These are phyloP conservation scores for Notechis scutatus DNA, from an alignment of 2,113 vertebrate genomes.

Conservation along the genomic window DNA sequence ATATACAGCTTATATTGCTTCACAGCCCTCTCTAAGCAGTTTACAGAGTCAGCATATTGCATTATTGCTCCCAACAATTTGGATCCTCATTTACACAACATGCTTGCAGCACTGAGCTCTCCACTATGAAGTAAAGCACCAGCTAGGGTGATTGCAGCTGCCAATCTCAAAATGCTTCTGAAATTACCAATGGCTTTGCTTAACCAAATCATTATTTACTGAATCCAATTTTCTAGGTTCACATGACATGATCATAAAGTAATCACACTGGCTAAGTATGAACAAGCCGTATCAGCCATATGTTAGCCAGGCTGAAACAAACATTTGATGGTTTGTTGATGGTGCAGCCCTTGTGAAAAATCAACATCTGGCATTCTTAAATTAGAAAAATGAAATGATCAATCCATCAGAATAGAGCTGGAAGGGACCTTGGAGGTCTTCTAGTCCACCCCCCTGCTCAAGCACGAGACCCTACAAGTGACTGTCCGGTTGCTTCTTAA, in stretches of 20 bases:
- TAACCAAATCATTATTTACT: background rate
- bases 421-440: too few relatives aligned
- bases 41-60: too few relatives aligned
- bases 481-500: too few relatives aligned
- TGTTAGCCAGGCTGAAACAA: background rate
- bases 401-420: too few relatives aligned
- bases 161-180: background rate
- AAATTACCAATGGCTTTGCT: background rate
- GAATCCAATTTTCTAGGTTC: background rate
- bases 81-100: too few relatives aligned
- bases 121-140: background rate
- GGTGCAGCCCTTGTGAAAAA: background rate
- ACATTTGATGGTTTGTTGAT: background rate
- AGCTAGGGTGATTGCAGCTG: background rate
- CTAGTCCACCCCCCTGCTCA: too few relatives aligned
- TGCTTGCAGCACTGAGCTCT: background rate
- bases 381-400: too few relatives aligned
- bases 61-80: too few relatives aligned
- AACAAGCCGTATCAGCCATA: background rate
- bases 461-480: too few relatives aligned
- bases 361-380: background rate
- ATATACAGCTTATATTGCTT: too few relatives aligned
- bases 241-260: background rate
- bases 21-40: too few relatives aligned
- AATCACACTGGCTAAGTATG: background rate